Base-by-base conservation (phyloP, 2,113 vertebrate species). In the Alaudala cheleensis region DNA sequence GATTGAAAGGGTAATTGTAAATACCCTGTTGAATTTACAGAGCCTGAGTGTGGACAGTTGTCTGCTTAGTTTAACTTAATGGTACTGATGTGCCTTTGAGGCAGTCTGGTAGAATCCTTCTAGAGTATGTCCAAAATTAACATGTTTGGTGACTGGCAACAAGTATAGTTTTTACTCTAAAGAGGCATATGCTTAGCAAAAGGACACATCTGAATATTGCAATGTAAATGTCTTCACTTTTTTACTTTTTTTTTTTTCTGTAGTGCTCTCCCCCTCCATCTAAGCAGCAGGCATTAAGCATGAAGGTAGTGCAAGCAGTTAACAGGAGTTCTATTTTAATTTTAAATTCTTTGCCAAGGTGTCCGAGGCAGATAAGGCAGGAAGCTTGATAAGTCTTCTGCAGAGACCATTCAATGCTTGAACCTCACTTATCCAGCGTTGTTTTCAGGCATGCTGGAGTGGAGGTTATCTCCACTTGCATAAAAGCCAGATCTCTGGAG, bases 41-140 rank as follows among this genome's bases (percentile, higher is more conserved):
- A 77, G 25, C 6, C n/a, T 47, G 71, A 60, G 24, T 18, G 18
- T 54, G 76, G 85, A 33, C 51, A 49, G 79, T 90, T 83, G 60
- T 80, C 67, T 77, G 18, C 50, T 66, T 83, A 25, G 60, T 81
- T 93, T 73, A 61, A 54, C 50, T 40, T 58, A 13, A 51, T 70
- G 61, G 67, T 67, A 47, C 42, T 51, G 64, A 60, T 81, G 72
- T 92, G 72, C 67, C 88, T 90, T 86, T 93, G 82, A 88, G 81
- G n/a, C 67, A 74, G 56, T 40, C 56, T 86, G 42, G 18, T 90
- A n/a, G 58, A 86, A 73, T 61, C 66, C 17, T 47, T 49, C 34
- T 45, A 7, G 57, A 94, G 50, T 34, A 33, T 70, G 57, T 81
- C 71, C 81, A 49, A 58, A 91, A 19, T 58, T 95, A 85, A 69